A percentile compares a stretch with the other conserved stretches of the same genome.
Conservation (phyloP, 37 sponge, comb jelly and placozoan species). For the Hormiphora californensis region DNA sequence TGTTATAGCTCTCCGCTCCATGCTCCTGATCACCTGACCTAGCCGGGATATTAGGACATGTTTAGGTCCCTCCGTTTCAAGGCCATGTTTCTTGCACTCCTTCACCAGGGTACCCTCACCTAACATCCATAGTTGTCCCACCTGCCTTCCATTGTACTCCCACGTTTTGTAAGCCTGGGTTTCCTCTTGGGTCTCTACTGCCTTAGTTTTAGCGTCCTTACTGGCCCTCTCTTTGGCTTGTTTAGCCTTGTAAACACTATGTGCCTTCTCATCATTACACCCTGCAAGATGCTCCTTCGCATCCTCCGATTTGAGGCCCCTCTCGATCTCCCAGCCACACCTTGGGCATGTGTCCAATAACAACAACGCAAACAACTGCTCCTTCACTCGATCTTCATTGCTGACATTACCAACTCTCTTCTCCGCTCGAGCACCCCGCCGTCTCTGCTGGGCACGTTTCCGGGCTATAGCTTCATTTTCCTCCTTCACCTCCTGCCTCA, state of each 20-base stretch:
- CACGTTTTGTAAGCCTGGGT: slow-evolving; percentile 23
- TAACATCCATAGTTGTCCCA: slow-evolving; percentile 47
- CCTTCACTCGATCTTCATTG: slow-evolving; percentile 29
- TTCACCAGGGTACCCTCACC: neutral
- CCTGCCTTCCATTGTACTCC: slow-evolving; percentile 39
- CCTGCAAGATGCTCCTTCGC: slow-evolving; percentile 17
- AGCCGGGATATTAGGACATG: neutral
- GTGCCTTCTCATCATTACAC: slow-evolving; percentile 18
- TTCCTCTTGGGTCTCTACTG: slow-evolving; percentile 22
- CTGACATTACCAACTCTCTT: slow-evolving; percentile 20
- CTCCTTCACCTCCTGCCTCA: slow-evolving; percentile 12
- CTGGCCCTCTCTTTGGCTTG: neutral
- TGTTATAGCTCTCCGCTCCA: neutral
- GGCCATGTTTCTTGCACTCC: slow-evolving; percentile 15
- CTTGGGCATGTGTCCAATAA: slow-evolving; percentile 21
- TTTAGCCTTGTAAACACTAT: neutral
- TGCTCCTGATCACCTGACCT: neutral
- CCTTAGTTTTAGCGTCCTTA: neutral
- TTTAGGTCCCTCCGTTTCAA: slow-evolving; percentile 22
- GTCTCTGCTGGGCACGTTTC: slow-evolving; percentile 41
- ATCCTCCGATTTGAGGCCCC: neutral
- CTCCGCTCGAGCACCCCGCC: slow-evolving; percentile 20
- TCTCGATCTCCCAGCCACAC: slow-evolving; percentile 33
- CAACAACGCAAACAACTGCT: slow-evolving; percentile 20
- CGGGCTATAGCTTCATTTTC: slow-evolving; percentile 13